These are phyloP conservation scores for Sericinus montela DNA, from an alignment of 2,888 invertebrate genomes.

Conservation along the genomic window DNA sequence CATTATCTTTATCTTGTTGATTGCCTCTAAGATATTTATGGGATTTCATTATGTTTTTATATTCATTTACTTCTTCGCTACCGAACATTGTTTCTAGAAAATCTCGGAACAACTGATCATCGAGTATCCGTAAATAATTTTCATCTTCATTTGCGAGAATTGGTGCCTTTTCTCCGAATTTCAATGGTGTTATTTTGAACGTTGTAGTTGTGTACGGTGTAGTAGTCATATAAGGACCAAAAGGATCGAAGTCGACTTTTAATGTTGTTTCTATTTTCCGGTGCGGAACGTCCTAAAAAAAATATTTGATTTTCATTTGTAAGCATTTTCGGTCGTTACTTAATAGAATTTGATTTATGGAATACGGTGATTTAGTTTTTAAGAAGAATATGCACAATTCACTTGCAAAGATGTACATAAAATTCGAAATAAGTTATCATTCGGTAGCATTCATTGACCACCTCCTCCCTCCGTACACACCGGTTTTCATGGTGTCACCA, in stretches of 20 bases:
- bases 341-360: too few species aligned
- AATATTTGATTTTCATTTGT: too few species aligned
- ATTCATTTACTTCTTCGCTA: conserved; percentile 35
- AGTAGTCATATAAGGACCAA: not conserved
- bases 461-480: too few species aligned
- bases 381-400: too few species aligned
- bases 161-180: conserved; percentile 11
- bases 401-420: too few species aligned
- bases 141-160: not conserved
- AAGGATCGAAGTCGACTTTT: not conserved
- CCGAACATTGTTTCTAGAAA: conserved; percentile 44
- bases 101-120: conserved; percentile 37
- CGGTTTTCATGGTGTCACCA: too few species aligned
- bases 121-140: conserved; percentile 28
- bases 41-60: conserved; percentile 11
- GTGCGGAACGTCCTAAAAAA: conserved; percentile 36
- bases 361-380: too few species aligned
- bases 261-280: conserved; percentile 31
- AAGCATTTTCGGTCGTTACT: too few species aligned
- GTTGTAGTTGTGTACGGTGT: conserved; percentile 24
- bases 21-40: conserved; percentile 16
- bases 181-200: conserved; percentile 34
- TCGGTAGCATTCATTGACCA: too few species aligned
- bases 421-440: too few species aligned
- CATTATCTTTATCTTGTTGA: not conserved